phyloP scores from a whole-genome alignment of 2,113 vertebrate genomes.

The Tragelaphus buxtoni region DNA sequence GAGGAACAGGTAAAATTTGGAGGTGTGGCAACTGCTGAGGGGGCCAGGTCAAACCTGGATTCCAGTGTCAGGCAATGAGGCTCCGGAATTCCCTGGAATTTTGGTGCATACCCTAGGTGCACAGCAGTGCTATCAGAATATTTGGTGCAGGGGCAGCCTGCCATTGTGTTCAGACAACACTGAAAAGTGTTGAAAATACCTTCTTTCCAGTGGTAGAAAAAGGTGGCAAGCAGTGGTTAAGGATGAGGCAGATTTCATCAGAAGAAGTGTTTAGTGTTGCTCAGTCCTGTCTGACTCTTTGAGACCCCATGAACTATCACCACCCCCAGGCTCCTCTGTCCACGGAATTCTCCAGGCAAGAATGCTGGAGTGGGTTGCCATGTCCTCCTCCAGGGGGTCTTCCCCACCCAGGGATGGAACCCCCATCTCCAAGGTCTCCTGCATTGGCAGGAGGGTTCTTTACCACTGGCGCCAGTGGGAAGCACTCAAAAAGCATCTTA shows the following conservation, averaged over 20 bases:
- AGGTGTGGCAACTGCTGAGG: not conserved
- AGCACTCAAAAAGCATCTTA: not conserved
- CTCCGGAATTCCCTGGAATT: not conserved
- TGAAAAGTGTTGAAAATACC: not conserved
- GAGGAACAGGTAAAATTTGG: not conserved
- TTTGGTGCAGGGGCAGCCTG: fast-evolving
- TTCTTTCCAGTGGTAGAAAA: not conserved
- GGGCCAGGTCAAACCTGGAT: not conserved
- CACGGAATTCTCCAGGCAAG: not conserved
- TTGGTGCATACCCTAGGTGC: not conserved
- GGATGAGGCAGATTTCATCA: not conserved
- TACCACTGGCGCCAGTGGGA: not conserved
- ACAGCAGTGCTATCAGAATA: not conserved
- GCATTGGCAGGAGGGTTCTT: not conserved
- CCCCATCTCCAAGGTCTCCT: not conserved
- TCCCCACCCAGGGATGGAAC: not conserved
- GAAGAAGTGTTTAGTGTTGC: not conserved
- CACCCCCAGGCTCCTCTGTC: not conserved
- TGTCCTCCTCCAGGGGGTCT: not conserved
- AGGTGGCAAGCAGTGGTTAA: not conserved
- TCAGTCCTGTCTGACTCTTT: not conserved
- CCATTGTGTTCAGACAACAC: not conserved
- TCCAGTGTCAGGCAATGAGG: not conserved
- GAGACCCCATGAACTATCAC: not conserved
- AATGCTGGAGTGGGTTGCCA: not conserved